Evolutionary conservation across 2,888 invertebrate species (phyloP), one percentile per base, ranked within the genome.

Genomic region (Rambutsinella grinnellia): DNA sequence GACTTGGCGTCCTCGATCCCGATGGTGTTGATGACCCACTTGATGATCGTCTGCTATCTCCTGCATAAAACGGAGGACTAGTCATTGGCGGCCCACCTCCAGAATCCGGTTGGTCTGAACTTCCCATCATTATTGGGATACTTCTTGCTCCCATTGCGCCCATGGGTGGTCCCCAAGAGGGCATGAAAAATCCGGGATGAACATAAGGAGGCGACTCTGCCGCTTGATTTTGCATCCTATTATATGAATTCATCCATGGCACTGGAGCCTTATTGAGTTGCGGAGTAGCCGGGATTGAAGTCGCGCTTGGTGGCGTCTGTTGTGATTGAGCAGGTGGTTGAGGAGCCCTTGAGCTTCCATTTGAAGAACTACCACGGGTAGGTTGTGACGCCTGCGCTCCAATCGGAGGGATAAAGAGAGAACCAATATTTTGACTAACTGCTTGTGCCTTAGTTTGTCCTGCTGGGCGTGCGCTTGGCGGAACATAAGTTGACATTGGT

Each of bases 221-320:
- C 54, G 66, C 76, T 61, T 88, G 88, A 76, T 86, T 87, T 70
- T 83, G 85, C 77, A 88, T 88, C 58, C 87, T 85, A 68, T 86
- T 86, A 53, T 86, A 85, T 54, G 86, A 86, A 49, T 86, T 86
- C 84, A 89, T 87, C 91, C 91, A 91, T 0, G 91, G 90, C 51
- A 89, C 90, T 0, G 90, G 90, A 0, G 90, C 89, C 84, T 90
- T 90, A 68, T 89, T 88, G 56, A 90, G 84, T 51, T 79, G 80
- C 5, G 63, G 86, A 85, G 86, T 78, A 24, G 78, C 57, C 17
- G 78, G 68, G 26, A 69, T 8, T n/a, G 60, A n/a, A 6, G 58
- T 13, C 36, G 65, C 36, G 44, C 60, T 53, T 54, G 65, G 70
- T 54, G 80, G 68, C 15, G 67, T 56, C 28, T 28, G 61, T 53